Evolutionary conservation across 2,113 vertebrate genomes (phyloP), one percentile per base, ranked within the genome.

Genomic region (Mesocricetus auratus): DNA sequence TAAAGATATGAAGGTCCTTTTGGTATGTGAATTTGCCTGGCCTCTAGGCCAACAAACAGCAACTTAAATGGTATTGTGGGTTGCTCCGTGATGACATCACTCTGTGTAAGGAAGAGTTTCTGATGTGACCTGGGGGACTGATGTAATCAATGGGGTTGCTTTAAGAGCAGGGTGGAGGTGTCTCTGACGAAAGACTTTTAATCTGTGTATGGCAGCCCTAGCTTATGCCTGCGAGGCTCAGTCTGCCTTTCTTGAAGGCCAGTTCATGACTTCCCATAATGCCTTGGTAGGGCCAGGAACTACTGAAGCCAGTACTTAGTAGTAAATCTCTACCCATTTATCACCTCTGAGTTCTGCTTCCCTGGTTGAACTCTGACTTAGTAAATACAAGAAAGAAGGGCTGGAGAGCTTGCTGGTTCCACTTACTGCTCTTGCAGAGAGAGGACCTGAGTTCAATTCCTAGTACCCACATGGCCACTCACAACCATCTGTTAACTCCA

Each of bases 51-150:
- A 89, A 66, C 50, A 93, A 90, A 75, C 33, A 86, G 12, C 56
- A 82, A 79, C 60, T 79, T 79, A 36, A 33, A 15, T 58, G 39
- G 47, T 81, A 22, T 71, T 85, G 47, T 78, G 31, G 33, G 36
- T 9, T 47, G 58, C 68, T 68, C 75, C 68, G 88, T n/a, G 66
- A 39, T 60, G n/a, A 91, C n/a, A 39, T 93, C 87, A n/a, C 36
- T 73, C 39, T 94, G 53, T 86, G 78, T 73, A 79, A 79, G 15
- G 62, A 50, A 89, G 71, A 89, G 69, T 86, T 56, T 96, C 79
- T 58, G 64, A 26, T 79, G 78, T 74, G 89, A 82, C 58, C 66
- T 12, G 29, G 39, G 73, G 71, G 64, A 60, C 62, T 73, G 17
- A 95, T 74, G 68, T 36, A 22, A 90, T 74, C 74, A 93, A 0